Evolutionary conservation across 2,113 vertebrate genomes (phyloP).

Genomic region (Junco hyemalis): DNA sequence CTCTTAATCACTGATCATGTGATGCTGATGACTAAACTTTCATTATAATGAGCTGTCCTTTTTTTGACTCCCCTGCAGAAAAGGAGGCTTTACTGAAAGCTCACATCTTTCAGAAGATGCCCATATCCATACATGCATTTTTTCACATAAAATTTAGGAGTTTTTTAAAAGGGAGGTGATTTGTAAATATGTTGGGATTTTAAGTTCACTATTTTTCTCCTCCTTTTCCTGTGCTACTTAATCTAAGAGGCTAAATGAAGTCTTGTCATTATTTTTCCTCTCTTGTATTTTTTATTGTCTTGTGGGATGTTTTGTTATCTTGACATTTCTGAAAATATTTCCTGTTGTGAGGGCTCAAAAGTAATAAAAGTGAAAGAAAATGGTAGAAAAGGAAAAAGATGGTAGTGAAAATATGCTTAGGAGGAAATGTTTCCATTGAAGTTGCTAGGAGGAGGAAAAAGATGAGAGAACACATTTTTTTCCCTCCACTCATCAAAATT

Average conservation of each 20-base stretch:
- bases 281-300: background rate
- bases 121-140: background rate
- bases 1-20: background rate
- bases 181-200: background rate
- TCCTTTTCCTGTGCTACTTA: background rate
- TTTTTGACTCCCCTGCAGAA: background rate
- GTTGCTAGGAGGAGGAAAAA: background rate
- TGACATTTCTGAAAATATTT: background rate
- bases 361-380: background rate
- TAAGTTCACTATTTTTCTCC: background rate
- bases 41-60: background rate
- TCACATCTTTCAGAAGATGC: background rate
- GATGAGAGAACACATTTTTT: background rate
- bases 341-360: background rate
- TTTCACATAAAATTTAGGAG: background rate
- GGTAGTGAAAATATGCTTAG: background rate
- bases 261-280: background rate
- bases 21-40: background rate
- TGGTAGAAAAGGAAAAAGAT: background rate
- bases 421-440: background rate
- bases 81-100: background rate
- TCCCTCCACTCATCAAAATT: background rate
- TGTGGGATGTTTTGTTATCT: background rate
- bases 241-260: background rate
- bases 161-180: background rate